Evolutionary conservation across 2,113 vertebrate genomes (phyloP), one percentile per base, ranked within the genome.

Genomic region (Forbesichthys agassizii): DNA sequence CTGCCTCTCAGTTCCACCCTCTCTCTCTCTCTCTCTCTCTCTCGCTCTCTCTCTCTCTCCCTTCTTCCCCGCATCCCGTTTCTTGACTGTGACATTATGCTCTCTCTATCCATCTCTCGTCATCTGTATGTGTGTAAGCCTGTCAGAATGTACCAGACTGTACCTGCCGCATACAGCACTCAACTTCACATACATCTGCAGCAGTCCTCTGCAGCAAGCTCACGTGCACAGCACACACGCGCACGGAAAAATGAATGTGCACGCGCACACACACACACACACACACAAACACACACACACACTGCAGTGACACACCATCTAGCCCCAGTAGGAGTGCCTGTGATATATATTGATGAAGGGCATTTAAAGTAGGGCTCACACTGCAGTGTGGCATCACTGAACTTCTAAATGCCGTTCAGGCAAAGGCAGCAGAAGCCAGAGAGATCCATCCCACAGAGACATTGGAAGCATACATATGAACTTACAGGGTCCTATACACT

Each of bases 121-220:
- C 12, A 7, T 58, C 9, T 55, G 3, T 55, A 13, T n/a, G 2
- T 27, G 5, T 33, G 5, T 33, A 2, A 33, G 56, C 46, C 56
- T 65, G 48, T 82, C 58, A 55, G 78, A 46, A 42, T 59, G 47
- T 58, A 33, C 74, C 68, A 58, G 68, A 63, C 11, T n/a, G 75
- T 78, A 90, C 87, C 87, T 89, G 90, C 86, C 84, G 87, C 90
- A 91, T 88, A 78, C 74, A 73, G 82, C 16, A 81, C 87, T 85
- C 87, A 90, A 85, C 90, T 88, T 89, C 79, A 74, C 36, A 42
- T 68, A 82, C 82, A 87, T 84, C 86, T 88, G 84, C 90, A 76
- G 83, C 84, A 66, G 75, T 71, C 81, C 78, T 79, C 85, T 91
- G 87, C 88, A 85, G 86, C 85, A 85, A 54, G 68, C 73, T 79